A percentile compares a stretch with the other conserved stretches of the same genome.
Evolutionary conservation across 1,140 invertebrate species (phyloP).

Genomic region (Cotesia glomerata): DNA sequence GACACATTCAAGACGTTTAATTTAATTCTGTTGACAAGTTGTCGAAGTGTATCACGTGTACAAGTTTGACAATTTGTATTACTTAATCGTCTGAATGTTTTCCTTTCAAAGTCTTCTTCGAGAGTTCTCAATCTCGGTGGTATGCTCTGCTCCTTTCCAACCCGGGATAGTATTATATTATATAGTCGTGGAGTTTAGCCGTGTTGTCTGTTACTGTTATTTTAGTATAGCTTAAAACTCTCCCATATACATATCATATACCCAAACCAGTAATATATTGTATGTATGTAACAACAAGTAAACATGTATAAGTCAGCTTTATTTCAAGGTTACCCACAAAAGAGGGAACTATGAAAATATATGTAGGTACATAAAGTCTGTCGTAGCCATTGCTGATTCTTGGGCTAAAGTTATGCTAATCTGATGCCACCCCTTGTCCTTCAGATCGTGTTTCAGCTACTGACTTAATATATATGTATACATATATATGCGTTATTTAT

Average conservation of each 20-base stretch:
- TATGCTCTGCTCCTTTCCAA: not conserved
- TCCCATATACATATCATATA: not conserved
- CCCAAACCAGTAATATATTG: not conserved
- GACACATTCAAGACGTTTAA: no score
- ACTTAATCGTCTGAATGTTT: constrained; percentile 2
- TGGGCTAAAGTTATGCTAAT: constrained; percentile 14
- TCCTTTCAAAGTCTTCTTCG: not conserved
- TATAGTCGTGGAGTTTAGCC: not conserved
- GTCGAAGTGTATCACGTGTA: no score
- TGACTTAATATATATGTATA: not conserved
- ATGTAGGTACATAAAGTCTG: not conserved
- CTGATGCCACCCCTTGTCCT: constrained; percentile 7
- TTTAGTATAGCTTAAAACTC: not conserved
- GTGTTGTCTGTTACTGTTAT: not conserved
- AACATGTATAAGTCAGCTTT: no score
- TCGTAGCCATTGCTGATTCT: not conserved
- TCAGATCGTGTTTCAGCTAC: constrained; percentile 10
- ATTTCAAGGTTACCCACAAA: not conserved
- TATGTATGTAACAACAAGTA: not conserved
- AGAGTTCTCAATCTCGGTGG: not conserved
- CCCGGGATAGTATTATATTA: no score
- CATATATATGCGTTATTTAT: not conserved
- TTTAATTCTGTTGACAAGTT: no score
- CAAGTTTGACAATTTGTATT: constrained; percentile 5
- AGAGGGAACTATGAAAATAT: not conserved